A percentile compares a stretch with the other conserved stretches of the same genome.
Conservation (phyloP, 23 tunicate genomes). For the Trididemnum nubilum region DNA sequence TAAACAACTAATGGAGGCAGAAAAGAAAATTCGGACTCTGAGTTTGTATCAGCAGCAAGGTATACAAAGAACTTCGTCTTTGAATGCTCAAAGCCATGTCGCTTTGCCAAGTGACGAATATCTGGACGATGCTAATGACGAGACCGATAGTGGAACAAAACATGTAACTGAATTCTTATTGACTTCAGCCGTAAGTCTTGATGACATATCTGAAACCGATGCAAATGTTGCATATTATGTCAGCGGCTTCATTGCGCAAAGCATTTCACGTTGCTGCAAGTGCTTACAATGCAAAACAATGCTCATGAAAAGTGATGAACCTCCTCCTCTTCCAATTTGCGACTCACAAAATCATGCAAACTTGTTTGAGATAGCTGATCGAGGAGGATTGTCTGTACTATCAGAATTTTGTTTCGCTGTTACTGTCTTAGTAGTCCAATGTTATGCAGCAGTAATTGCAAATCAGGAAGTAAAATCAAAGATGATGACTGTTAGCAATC, state of each 20-base stretch:
- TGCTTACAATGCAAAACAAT: not conserved
- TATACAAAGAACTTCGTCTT: not conserved
- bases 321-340: conserved; percentile 3
- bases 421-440: not conserved
- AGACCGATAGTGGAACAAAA: not conserved
- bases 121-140: not conserved
- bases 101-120: too few relatives aligned
- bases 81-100: not conserved
- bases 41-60: not conserved
- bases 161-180: not conserved
- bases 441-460: not conserved
- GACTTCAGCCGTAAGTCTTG: not conserved
- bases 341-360: not conserved
- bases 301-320: not conserved
- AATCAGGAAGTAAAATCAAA: not conserved
- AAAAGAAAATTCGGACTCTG: conserved; percentile 7
- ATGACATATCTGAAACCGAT: not conserved
- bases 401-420: conserved; percentile 13
- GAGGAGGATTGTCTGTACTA: not conserved
- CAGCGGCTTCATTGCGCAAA: conserved; percentile 7
- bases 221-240: not conserved
- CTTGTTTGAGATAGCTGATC: not conserved
- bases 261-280: not conserved
- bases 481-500: not conserved
- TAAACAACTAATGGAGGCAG: too few relatives aligned